phyloP scores from a whole-genome alignment of 2,888 invertebrate species.

The Gerris lacustris region DNA sequence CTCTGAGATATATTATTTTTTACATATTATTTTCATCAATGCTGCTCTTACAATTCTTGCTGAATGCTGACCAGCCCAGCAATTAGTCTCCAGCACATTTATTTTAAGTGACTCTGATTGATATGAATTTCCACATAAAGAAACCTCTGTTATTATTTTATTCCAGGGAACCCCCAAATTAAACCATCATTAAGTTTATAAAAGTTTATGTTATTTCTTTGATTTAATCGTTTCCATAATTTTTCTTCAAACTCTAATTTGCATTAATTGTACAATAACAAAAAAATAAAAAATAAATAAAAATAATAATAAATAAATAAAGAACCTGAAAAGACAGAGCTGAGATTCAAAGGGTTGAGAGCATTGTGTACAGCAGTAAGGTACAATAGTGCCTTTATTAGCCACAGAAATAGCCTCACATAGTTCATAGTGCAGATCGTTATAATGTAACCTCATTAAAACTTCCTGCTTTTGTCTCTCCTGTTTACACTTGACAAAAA shows the following conservation, averaged over 20 bases:
- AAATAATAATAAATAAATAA: conserved; percentile 8
- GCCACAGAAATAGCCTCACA: conserved; percentile 29
- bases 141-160: no score
- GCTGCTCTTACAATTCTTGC: no score
- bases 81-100: no score
- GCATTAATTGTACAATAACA: background rate
- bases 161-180: background rate
- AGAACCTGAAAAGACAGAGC: conserved; percentile 29
- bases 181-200: background rate
- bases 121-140: no score
- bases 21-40: no score
- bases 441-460: conserved; percentile 51
- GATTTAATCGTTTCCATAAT: background rate
- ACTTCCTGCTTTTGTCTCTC: conserved; percentile 59
- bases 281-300: background rate
- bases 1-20: no score
- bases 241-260: background rate
- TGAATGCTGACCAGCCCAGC: no score
- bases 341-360: conserved; percentile 23
- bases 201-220: background rate
- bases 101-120: no score
- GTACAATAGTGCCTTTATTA: conserved; percentile 26
- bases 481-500: conserved; percentile 62
- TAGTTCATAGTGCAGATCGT: conserved; percentile 50
- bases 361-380: conserved; percentile 25